These are phyloP conservation scores for Sceloporus tristichus DNA, from an alignment of 2,113 vertebrate genomes.

Conservation along the genomic window DNA sequence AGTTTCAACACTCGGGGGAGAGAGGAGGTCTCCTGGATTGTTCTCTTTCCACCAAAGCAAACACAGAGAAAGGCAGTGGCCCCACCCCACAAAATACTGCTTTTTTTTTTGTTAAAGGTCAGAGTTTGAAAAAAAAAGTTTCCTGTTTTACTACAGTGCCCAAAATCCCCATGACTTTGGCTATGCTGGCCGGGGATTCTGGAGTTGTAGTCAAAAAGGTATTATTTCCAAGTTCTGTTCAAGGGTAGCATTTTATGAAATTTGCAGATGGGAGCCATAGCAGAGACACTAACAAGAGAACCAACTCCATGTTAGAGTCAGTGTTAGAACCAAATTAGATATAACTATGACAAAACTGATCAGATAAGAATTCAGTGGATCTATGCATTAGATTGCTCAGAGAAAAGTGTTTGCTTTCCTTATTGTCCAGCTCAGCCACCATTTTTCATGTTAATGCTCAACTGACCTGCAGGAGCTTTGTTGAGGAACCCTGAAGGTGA, in stretches of 20 bases:
- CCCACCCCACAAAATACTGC: neutral
- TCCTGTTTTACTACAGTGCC: too few relatives aligned
- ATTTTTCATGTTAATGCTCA: neutral
- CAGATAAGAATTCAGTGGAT: conserved; percentile 4
- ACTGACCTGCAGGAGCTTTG: neutral
- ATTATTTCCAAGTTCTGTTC: neutral
- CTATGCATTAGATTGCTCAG: neutral
- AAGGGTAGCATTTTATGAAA: neutral
- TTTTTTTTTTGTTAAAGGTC: neutral
- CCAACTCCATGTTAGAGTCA: neutral
- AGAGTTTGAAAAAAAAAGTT: too few relatives aligned
- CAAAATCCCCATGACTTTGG: too few relatives aligned
- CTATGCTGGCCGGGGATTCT: too few relatives aligned
- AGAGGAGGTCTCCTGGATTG: neutral
- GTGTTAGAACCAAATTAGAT: neutral
- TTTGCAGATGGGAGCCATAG: neutral
- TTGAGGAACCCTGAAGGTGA: neutral
- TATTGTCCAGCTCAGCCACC: neutral
- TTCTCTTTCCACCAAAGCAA: neutral
- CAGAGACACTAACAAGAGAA: neutral
- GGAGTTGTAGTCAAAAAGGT: too few relatives aligned
- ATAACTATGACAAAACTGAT: neutral
- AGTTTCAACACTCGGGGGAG: too few relatives aligned
- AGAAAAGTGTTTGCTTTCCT: neutral
- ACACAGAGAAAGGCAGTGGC: neutral